Conservation (phyloP, 2,797 vertebrate genomes). For the Morus bassanus region DNA sequence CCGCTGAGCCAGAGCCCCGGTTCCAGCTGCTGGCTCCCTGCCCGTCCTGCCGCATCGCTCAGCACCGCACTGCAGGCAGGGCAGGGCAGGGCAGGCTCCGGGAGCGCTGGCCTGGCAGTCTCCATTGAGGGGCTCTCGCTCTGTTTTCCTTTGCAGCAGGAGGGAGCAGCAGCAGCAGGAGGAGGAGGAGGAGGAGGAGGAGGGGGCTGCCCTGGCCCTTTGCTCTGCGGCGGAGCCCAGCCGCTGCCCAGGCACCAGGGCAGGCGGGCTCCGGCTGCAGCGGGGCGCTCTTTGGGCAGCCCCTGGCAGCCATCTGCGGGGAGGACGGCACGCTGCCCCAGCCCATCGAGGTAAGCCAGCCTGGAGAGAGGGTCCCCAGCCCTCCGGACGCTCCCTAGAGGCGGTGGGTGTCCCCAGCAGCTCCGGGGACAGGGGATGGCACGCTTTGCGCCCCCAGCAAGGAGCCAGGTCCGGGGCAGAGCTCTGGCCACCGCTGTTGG, state of each 20-base stretch:
- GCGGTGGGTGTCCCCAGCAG: too few species aligned
- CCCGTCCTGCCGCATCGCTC: not conserved
- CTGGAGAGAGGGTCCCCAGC: too few species aligned
- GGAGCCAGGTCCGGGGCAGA: too few species aligned
- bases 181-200: not conserved
- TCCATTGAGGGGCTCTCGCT: not conserved
- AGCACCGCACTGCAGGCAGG: not conserved
- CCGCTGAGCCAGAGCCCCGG: accelerated
- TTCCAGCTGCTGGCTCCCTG: not conserved
- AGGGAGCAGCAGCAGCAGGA: not conserved
- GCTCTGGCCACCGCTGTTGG: too few species aligned
- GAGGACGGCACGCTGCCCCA: not conserved
- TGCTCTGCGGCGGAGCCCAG: not conserved
- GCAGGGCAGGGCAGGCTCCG: not conserved
- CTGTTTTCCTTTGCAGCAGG: not conserved
- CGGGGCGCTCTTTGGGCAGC: not conserved
- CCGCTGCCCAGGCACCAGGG: not conserved
- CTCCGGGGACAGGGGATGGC: too few species aligned
- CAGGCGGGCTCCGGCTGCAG: not conserved
- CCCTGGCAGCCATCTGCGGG: not conserved
- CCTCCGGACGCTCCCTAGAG: too few species aligned
- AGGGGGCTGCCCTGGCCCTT: not conserved
- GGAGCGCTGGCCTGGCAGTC: not conserved
- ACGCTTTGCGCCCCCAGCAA: too few species aligned
- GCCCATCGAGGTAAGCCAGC: not conserved